Conservation (phyloP, 2,797 vertebrate species). For the Enteromius argenteus region DNA sequence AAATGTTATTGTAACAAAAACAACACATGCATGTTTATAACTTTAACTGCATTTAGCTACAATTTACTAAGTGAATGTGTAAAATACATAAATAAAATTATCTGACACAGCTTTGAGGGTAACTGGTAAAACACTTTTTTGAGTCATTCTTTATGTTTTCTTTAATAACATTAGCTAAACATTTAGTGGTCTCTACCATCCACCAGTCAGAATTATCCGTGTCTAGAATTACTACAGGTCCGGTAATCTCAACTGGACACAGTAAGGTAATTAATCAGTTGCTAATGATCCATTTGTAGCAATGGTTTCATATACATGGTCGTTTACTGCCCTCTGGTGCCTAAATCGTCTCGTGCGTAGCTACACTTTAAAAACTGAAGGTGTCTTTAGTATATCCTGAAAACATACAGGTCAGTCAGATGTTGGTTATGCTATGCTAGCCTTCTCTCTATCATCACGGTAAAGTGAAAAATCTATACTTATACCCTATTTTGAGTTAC, state of each 20-base stretch:
- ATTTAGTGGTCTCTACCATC: background rate
- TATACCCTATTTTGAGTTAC: background rate
- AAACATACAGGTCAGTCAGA: background rate
- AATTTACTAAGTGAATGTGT: background rate
- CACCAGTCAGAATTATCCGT: background rate
- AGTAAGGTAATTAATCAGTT: background rate
- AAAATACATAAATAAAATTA: background rate
- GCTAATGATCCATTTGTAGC: background rate
- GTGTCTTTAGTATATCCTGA: background rate
- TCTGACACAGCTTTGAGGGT: background rate
- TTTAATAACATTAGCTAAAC: background rate
- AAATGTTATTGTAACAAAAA: background rate
- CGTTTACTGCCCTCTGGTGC: slow-evolving; percentile 46
- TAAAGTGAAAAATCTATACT: background rate
- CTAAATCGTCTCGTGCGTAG: background rate
- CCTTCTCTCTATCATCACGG: background rate
- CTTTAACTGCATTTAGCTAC: background rate
- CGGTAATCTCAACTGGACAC: background rate
- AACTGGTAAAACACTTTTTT: background rate
- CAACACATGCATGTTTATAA: background rate
- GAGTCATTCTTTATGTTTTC: background rate
- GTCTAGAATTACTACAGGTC: background rate
- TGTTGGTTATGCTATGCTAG: background rate
- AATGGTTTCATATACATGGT: background rate
- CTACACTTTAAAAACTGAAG: background rate